Base-by-base conservation (phyloP, 1,140 invertebrate species). In the Tetramorium simillimum region DNA sequence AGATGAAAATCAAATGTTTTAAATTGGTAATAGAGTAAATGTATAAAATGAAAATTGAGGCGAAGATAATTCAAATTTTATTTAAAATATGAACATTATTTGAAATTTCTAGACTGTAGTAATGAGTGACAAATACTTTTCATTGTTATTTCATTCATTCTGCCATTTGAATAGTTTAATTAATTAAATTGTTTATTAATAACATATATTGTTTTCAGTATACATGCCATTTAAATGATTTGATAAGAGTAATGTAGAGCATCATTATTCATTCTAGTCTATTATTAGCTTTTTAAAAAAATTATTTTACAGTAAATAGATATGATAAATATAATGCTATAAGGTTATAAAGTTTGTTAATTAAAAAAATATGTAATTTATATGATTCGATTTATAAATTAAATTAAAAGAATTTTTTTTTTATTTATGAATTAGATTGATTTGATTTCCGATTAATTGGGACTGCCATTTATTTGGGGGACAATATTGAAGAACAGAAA, bases 241-340 rank as follows among this genome's bases (percentile, higher is more conserved):
- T 84, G 9, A 16, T 46, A 73, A 28, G 18, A 46, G 28, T 72
- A 84, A 37, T 12, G 28, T 33, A 33, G 40, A 14, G 5, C 60
- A 14, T 43, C 33, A 53, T 75, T 46, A 33, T 56, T 82, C 28
- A 84, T 75, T 84, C 80, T 84, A 84, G 69, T 84, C 80, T 60
- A 18, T 46, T 82, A 18, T 49, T 60, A 73, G 28, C 18, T 84
- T 33, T 67, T 28, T 72, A 24, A 51, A 77, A 78, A 82, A 56
- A 49, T 73, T 87, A 37, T 9, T 58, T 72, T 62, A 51, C 16
- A 40, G n/a, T 28, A 18, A 73, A 37, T 51, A 24, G 18, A 82
- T 2, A 65, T 28, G 5, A 28, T 78, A 33, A 46, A 46, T 46
- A 18, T 46, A 46, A 49, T 46, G 4, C 6, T 46, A 49, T 28